Evolutionary conservation across 2,888 invertebrate species (phyloP).

Genomic region (Nomada flava): DNA sequence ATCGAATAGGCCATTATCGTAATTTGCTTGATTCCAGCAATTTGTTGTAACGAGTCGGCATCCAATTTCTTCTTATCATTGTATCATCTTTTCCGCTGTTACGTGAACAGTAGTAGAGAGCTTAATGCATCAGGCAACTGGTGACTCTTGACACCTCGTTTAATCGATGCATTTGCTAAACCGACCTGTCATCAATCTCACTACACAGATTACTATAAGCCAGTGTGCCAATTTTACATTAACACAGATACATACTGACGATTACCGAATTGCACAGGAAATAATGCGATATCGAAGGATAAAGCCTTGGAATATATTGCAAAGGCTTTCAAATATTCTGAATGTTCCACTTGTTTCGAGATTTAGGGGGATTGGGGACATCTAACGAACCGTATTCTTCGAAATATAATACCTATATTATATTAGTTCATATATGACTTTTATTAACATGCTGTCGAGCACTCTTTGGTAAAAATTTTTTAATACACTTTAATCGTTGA

Average conservation of each 20-base stretch:
- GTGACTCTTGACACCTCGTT: neutral
- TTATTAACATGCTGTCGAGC: no score
- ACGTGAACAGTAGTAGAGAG: conserved; percentile 22
- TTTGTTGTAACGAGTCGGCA: conserved; percentile 8
- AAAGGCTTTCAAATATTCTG: neutral
- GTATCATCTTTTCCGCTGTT: conserved; percentile 8
- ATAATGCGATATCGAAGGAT: neutral
- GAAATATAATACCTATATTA: no score
- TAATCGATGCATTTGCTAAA: neutral
- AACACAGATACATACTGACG: neutral
- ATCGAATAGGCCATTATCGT: neutral
- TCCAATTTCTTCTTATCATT: conserved; percentile 20
- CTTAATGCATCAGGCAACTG: conserved; percentile 8
- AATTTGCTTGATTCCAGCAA: conserved; percentile 21
- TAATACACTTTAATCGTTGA: no score
- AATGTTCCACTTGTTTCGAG: conserved; percentile 1
- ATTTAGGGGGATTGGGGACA: neutral
- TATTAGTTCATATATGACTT: no score
- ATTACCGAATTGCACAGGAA: neutral
- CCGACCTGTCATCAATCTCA: neutral
- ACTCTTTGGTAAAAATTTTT: neutral
- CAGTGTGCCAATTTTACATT: no score
- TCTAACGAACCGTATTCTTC: neutral
- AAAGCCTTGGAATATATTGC: neutral
- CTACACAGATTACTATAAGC: no score